A percentile compares a stretch with the other conserved stretches of the same genome.
phyloP scores from a whole-genome alignment of 1,140 invertebrate species.

The Drosophila repleta region DNA sequence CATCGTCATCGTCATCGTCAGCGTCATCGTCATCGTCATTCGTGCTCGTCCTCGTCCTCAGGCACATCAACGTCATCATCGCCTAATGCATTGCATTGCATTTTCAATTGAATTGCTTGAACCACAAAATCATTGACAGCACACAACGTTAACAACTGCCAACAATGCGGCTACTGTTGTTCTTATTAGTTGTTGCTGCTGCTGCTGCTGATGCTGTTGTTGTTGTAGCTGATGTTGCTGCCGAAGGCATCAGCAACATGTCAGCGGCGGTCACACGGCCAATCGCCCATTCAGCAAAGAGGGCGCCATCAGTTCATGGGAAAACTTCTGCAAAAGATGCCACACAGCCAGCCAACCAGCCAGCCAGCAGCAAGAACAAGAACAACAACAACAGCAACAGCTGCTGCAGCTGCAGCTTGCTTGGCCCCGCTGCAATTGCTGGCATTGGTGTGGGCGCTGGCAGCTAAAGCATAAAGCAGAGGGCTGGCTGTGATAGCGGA shows the following conservation, averaged over 20 bases:
- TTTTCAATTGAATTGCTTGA: slow-evolving; percentile 72
- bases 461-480: slow-evolving; percentile 16
- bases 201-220: background rate
- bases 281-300: slow-evolving; percentile 45
- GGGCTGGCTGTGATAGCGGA: background rate
- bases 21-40: slow-evolving; percentile 20
- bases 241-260: slow-evolving; percentile 56
- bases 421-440: slow-evolving; percentile 65
- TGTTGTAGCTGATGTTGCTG: slow-evolving; percentile 7
- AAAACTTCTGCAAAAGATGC: slow-evolving; percentile 70
- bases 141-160: slow-evolving; percentile 56
- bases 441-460: slow-evolving; percentile 63
- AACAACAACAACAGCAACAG: slow-evolving; percentile 27
- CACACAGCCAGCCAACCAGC: slow-evolving; percentile 60
- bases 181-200: slow-evolving; percentile 19
- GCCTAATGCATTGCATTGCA: slow-evolving; percentile 45
- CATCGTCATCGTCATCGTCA: slow-evolving; percentile 25
- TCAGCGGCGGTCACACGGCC: slow-evolving; percentile 64
- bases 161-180: slow-evolving; percentile 41
- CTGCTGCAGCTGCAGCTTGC: slow-evolving; percentile 55
- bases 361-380: slow-evolving; percentile 1
- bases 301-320: slow-evolving; percentile 74
- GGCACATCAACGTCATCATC: slow-evolving; percentile 20
- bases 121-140: slow-evolving; percentile 78
- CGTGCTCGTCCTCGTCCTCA: slow-evolving; percentile 9